These are phyloP conservation scores for Microhierax caerulescens DNA, from an alignment of 2,797 vertebrate species.

Conservation along the genomic window DNA sequence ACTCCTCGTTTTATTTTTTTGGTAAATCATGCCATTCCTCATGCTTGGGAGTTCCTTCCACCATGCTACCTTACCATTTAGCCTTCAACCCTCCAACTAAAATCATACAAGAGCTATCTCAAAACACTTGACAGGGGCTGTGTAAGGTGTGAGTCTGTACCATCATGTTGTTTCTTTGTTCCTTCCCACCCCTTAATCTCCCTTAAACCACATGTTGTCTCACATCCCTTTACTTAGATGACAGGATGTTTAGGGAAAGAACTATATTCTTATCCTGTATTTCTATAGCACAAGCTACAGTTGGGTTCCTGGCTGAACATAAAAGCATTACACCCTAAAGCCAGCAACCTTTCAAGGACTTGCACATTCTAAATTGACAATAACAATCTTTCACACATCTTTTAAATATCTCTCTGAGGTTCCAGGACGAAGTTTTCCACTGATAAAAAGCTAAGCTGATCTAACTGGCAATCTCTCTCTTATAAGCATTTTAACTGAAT, in stretches of 20 bases:
- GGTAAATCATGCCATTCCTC: not conserved
- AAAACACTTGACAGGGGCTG: not conserved
- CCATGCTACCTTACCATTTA: not conserved
- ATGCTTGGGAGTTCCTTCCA: not conserved
- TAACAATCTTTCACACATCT: not conserved
- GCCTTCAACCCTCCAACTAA: not conserved
- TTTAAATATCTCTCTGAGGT: not conserved
- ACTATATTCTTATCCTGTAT: not conserved
- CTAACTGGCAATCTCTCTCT: not conserved
- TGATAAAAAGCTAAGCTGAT: not conserved
- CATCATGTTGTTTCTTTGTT: not conserved
- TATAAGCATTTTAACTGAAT: not conserved
- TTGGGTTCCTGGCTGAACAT: not conserved
- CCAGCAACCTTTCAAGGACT: not conserved
- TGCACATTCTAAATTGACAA: not conserved
- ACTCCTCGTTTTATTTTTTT: not conserved
- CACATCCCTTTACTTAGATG: conserved; percentile 5
- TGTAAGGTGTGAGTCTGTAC: not conserved
- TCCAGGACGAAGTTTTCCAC: not conserved
- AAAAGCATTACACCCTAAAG: not conserved
- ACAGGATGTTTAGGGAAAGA: conserved; percentile 13
- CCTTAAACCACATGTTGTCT: not conserved
- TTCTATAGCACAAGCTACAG: not conserved
- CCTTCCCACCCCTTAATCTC: not conserved
- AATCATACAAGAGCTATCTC: not conserved